Conservation (phyloP, 2,113 vertebrate species). For the Hippocampus comes region DNA sequence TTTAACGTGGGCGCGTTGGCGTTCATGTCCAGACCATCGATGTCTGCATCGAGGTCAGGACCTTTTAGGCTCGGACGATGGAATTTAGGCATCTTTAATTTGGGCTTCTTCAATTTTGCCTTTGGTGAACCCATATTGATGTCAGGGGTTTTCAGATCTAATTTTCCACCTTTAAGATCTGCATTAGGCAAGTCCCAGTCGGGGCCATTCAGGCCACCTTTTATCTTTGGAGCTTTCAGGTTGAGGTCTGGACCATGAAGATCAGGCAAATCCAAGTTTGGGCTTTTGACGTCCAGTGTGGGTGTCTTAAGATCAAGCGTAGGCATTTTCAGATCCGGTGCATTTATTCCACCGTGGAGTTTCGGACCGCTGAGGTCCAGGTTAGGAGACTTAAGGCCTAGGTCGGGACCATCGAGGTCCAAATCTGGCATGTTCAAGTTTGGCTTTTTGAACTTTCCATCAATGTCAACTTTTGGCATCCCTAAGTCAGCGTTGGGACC, state of each 20-base stretch:
- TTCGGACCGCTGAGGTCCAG: slow-evolving; percentile 31
- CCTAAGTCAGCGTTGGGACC: slow-evolving; percentile 37
- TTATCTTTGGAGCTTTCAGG: slow-evolving; percentile 50
- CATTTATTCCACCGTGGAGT: slow-evolving; percentile 3
- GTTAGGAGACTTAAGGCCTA: slow-evolving; percentile 26
- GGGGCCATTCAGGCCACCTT: slow-evolving; percentile 43
- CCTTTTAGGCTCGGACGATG: slow-evolving; percentile 27
- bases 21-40: slow-evolving; percentile 35
- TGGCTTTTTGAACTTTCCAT: slow-evolving; percentile 44
- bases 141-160: slow-evolving; percentile 48
- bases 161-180: slow-evolving; percentile 41
- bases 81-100: slow-evolving; percentile 12
- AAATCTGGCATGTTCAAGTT: slow-evolving; percentile 46
- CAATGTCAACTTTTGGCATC: slow-evolving; percentile 45
- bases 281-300: background rate
- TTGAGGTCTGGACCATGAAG: background rate
- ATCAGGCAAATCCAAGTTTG: slow-evolving; percentile 38
- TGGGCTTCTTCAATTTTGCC: slow-evolving; percentile 50
- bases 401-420: background rate
- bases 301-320: slow-evolving; percentile 33
- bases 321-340: slow-evolving; percentile 28
- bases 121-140: slow-evolving; percentile 42
- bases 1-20: slow-evolving; percentile 41
- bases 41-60: slow-evolving; percentile 44
- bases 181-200: slow-evolving; percentile 42